Evolutionary conservation across 2,888 invertebrate species (phyloP), one percentile per base, ranked within the genome.

Genomic region (Luperina testacea): DNA sequence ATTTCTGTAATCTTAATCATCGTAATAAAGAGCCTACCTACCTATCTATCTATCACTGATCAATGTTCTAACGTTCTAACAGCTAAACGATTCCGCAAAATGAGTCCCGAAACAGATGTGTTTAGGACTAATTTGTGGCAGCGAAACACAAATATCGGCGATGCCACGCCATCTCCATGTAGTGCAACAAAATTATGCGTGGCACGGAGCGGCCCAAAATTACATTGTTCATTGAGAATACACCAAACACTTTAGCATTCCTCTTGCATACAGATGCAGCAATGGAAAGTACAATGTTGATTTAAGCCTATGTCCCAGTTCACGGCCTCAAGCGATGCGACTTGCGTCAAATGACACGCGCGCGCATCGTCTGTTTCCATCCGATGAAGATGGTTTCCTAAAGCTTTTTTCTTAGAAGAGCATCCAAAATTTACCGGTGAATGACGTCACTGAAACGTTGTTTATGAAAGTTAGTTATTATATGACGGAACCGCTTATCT

Each of bases 151-250:
- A 81, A 67, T 53, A 45, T 73, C n/a, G 17, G 17, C 5, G 15
- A 24, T 4, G 4, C 32, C n/a, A 45, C 1, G 67, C 67, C 24
- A 53, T 61, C 38, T 53, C 59, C 45, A 27, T 53, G 51, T 65
- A 76, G 48, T n/a, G 27, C 59, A 71, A 70, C 59, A 67, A 70
- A 82, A 61, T 71, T 82, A 82, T 70, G 69, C 70, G 64, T 71
- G 38, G 45, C 53, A 77, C 64, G 59, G 11, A 65, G 2, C 24
- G n/a, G 24, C 24, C 51, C 38, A 67, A 82, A 82, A 71, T 68
- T 57, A 70, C 82, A 77, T 38, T 38, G 77, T 82, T 51, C 59
- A 65, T 9, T 71, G 70, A 45, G 65, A 77, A 45, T 45, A 27
- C 24, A 27, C 32, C n/a, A 32, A 42, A 51, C 5, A 38, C 1